Evolutionary conservation across 2,113 vertebrate genomes (phyloP).

Genomic region (Copsychus sechellarum): DNA sequence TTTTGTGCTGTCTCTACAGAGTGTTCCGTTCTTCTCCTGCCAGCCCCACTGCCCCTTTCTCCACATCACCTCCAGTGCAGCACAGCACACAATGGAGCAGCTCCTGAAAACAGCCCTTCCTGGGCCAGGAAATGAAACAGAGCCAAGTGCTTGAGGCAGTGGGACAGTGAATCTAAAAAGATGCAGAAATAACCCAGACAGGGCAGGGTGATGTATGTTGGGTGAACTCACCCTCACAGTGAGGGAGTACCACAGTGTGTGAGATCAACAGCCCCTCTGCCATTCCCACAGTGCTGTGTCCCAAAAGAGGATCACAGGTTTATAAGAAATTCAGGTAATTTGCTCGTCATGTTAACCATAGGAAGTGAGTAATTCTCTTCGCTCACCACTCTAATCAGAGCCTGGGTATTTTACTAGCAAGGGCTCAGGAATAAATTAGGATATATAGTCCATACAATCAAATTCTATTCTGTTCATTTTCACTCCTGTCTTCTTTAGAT

Average conservation of each 20-base stretch:
- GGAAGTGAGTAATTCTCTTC: slow-evolving; percentile 51
- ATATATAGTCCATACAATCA: slow-evolving; percentile 60
- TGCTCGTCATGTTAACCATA: slow-evolving; percentile 37
- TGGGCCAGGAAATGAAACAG: background rate
- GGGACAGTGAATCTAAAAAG: background rate
- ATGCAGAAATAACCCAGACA: background rate
- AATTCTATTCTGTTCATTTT: slow-evolving; percentile 64
- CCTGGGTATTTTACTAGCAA: slow-evolving; percentile 41
- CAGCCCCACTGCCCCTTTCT: background rate
- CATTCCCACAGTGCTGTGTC: slow-evolving; percentile 16
- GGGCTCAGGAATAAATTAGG: slow-evolving; percentile 63
- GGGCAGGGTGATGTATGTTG: background rate
- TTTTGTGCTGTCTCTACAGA: slow-evolving; percentile 7
- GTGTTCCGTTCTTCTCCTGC: background rate
- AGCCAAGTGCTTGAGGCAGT: background rate
- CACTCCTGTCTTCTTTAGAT: slow-evolving; percentile 32
- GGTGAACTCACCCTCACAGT: background rate
- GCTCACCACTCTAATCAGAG: slow-evolving; percentile 52
- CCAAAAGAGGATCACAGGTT: slow-evolving; percentile 43
- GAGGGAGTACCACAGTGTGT: background rate
- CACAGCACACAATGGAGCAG: background rate
- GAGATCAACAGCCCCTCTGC: slow-evolving; percentile 15
- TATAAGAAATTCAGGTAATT: slow-evolving; percentile 62
- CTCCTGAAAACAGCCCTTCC: background rate
- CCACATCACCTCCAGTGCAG: accelerated